A percentile compares a stretch with the other conserved stretches of the same genome.
Conservation (phyloP, 2,797 vertebrate genomes). For the Menidia menidia region DNA sequence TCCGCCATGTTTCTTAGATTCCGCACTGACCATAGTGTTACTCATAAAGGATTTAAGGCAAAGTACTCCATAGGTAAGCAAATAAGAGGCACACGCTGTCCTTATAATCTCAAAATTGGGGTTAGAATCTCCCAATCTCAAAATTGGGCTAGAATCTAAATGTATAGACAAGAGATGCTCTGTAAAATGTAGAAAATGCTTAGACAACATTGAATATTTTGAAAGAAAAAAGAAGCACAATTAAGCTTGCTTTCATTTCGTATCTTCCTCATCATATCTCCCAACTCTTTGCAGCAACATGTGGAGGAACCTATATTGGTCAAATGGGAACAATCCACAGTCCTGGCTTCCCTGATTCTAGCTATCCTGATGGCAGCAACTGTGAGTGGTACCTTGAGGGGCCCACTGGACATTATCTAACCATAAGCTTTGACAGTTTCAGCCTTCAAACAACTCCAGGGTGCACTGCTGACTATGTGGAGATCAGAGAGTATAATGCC, state of each 20-base stretch:
- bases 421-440: slow-evolving; percentile 82
- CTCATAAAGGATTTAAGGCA: slow-evolving; percentile 88
- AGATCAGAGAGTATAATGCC: slow-evolving; percentile 89
- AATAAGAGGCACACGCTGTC: not conserved
- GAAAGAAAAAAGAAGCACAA: no score
- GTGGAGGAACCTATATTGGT: slow-evolving; percentile 87
- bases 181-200: no score
- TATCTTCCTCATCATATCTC: no score
- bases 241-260: no score
- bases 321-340: slow-evolving; percentile 85
- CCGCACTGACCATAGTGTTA: slow-evolving; percentile 81
- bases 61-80: slow-evolving; percentile 89
- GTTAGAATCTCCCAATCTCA: no score
- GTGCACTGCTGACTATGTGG: slow-evolving; percentile 89
- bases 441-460: slow-evolving; percentile 80
- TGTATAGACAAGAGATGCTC: no score
- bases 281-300: slow-evolving; percentile 78
- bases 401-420: slow-evolving; percentile 90
- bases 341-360: slow-evolving; percentile 81
- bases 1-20: slow-evolving; percentile 88
- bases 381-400: slow-evolving; percentile 93
- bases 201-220: no score
- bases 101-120: no score
- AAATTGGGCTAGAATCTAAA: not conserved
- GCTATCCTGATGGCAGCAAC: slow-evolving; percentile 84